Conservation (phyloP, 2,797 vertebrate species). For the Chrosomus eos region DNA sequence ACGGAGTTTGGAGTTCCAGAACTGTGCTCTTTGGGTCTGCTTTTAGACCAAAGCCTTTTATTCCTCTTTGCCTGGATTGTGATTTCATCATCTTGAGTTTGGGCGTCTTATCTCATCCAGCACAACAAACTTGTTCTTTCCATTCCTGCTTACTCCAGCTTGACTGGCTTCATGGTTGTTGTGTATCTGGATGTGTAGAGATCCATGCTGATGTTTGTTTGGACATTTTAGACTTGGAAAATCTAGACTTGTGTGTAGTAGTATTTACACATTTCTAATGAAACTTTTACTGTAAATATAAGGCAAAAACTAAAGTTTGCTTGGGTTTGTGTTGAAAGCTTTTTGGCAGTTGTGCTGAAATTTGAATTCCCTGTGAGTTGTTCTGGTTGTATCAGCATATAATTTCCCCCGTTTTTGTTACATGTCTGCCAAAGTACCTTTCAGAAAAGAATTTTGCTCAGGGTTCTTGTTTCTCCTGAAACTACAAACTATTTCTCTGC, state of each 20-base stretch:
- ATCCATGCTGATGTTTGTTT: conserved; percentile 1
- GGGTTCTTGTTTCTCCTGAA: neutral
- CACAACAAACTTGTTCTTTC: conserved; percentile 7
- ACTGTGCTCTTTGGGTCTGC: conserved; percentile 4
- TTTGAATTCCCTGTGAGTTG: conserved; percentile 2
- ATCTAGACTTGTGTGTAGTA: neutral
- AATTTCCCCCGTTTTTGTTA: neutral
- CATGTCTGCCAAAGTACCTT: conserved; percentile 7
- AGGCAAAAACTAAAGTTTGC: neutral
- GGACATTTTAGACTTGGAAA: neutral
- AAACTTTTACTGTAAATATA: neutral
- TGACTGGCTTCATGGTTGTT: conserved; percentile 16
- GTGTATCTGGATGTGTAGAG: conserved; percentile 7
- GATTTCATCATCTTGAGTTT: conserved; percentile 23
- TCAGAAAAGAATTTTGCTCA: neutral
- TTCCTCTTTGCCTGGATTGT: conserved; percentile 20
- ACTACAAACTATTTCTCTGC: neutral
- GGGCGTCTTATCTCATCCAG: neutral
- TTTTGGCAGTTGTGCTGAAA: neutral
- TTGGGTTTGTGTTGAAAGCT: neutral
- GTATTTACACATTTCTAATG: neutral
- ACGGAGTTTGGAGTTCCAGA: neutral
- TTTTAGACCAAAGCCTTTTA: conserved; percentile 18
- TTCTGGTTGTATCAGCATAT: conserved; percentile 15
- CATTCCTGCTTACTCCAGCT: conserved; percentile 24